These are phyloP conservation scores for Promerops cafer DNA, from an alignment of 2,113 vertebrate species.

Conservation along the genomic window DNA sequence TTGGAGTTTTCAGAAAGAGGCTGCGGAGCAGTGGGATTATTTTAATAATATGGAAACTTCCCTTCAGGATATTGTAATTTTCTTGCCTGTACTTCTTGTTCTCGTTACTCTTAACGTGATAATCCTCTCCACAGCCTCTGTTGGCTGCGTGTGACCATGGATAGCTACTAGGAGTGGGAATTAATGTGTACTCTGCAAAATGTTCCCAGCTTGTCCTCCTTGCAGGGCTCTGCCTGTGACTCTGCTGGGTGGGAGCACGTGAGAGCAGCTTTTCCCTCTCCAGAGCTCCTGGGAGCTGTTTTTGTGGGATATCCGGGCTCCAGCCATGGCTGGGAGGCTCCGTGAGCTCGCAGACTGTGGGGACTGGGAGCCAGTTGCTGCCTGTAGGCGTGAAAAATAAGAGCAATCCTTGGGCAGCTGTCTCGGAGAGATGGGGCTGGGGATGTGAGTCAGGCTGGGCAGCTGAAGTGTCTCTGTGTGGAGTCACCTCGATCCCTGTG, in stretches of 20 bases:
- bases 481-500: not conserved
- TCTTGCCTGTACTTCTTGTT: conserved; percentile 23
- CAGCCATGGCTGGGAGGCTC: not conserved
- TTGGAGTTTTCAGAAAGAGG: not conserved
- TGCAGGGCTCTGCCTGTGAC: not conserved
- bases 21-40: conserved; percentile 1
- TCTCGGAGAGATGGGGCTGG: conserved; percentile 4
- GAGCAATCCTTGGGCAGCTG: conserved; percentile 60
- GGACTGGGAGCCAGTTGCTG: conserved; percentile 41
- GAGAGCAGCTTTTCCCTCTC: not conserved
- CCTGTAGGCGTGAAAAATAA: conserved; percentile 56
- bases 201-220: not conserved
- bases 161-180: not conserved
- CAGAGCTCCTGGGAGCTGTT: rapidly evolving
- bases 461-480: not conserved
- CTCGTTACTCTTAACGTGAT: not conserved
- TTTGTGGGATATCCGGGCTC: not conserved
- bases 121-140: not conserved
- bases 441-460: conserved; percentile 31
- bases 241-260: not conserved
- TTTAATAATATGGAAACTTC: conserved; percentile 15
- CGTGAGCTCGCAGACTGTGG: not conserved
- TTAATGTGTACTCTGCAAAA: not conserved
- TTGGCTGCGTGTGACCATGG: not conserved
- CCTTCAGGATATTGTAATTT: conserved; percentile 45